Conservation (phyloP, 2,797 vertebrate genomes). For the Merluccius polli region DNA sequence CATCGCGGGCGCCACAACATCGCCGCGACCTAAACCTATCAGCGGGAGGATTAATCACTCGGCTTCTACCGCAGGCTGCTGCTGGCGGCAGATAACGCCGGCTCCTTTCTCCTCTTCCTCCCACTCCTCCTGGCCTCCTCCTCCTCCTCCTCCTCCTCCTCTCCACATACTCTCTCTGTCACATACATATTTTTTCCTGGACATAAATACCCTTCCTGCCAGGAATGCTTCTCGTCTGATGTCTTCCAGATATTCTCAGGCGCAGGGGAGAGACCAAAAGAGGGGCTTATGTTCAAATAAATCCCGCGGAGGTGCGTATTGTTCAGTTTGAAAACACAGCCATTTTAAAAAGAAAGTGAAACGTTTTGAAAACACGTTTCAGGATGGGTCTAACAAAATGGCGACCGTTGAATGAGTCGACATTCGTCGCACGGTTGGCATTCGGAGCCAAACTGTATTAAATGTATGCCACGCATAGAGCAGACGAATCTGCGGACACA, state of each 20-base stretch:
- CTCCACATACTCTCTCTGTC: not conserved
- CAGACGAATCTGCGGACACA: not conserved
- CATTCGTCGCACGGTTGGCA: not conserved
- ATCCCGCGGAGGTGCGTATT: not conserved
- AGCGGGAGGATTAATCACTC: constrained; percentile 60
- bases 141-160: not conserved
- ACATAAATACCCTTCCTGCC: constrained; percentile 12
- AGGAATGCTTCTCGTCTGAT: not conserved
- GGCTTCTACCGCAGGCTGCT: constrained; percentile 41
- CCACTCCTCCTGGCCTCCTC: constrained; percentile 14
- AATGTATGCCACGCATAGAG: not conserved
- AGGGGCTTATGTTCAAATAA: not conserved
- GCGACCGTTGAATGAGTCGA: not conserved
- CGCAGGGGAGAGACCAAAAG: not conserved
- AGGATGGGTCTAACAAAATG: not conserved
- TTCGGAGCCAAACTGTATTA: not conserved
- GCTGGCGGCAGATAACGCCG: constrained; percentile 57
- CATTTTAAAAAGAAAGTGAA: constrained; percentile 1
- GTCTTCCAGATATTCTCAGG: not conserved
- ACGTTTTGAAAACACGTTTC: not conserved
- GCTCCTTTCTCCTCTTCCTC: not conserved
- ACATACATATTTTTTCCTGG: constrained; percentile 18
- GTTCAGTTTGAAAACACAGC: not conserved
- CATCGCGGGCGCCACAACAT: constrained; percentile 48
- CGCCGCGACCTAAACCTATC: constrained; percentile 68